Base-by-base conservation (phyloP, 2,113 vertebrate species). In the Etia nguti region DNA sequence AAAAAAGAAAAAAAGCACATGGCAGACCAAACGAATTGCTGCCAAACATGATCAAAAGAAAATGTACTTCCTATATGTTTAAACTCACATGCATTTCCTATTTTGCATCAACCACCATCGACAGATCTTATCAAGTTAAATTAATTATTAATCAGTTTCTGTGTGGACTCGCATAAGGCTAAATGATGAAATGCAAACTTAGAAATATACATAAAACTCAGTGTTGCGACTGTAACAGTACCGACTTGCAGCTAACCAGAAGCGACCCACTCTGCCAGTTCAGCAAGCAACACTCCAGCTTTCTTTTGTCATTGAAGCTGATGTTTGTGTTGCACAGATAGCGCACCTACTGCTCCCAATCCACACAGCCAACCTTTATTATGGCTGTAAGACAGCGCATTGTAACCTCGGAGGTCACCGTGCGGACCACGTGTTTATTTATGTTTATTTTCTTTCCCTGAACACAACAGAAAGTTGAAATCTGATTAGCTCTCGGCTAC, bases 231-330 rank as follows among this genome's bases (percentile, higher is more conserved):
- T n/a, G 22, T 46, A 59, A 77, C 38, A 20, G 38, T n/a, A 20
- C 9, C 4, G 29, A 26, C 26, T 22, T 10, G 43, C 31, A 77
- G 20, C 52, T 29, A 50, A 79, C 8, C 11, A 50, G 29, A 38
- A 36, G 6, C 16, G 10, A 16, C 10, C 26, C 20, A 48, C 13
- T 81, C 10, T 9, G 4, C 20, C 34, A 22, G 29, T 57, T 38
- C 46, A 82, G 55, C 54, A 15, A 34, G 5, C 9, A 59, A 31
- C 31, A 46, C 24, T 70, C 6, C 9, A 31, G 46, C 50, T 60
- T 82, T 52, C 83, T 60, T 88, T 83, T 85, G 46, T 85, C 38
- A 31, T 3, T 48, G 54, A 34, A 31, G 15, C 43, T 36, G 26
- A 24, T 22, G n/a, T 70, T 60, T 83, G 8, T 24, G 22, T 13